Conservation (phyloP, 1,140 invertebrate genomes). For the Zelostemma sp. region DNA sequence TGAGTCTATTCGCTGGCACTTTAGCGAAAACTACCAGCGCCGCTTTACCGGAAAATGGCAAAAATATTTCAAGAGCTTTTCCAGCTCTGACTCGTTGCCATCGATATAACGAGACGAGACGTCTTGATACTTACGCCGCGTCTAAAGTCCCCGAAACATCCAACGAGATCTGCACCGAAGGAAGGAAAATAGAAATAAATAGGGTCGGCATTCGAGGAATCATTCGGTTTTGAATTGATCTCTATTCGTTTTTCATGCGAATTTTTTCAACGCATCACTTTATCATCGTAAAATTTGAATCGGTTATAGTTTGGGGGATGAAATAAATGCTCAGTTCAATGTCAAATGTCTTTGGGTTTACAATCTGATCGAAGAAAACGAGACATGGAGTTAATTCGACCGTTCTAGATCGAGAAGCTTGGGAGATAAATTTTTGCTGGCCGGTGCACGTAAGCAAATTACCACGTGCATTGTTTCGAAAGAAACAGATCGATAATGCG, state of each 20-base stretch:
- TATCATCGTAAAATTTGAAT: no score
- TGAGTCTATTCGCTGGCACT: slow-evolving; percentile 60
- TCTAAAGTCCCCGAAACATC: slow-evolving; percentile 12
- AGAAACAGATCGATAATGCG: slow-evolving; percentile 30
- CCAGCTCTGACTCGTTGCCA: slow-evolving; percentile 25
- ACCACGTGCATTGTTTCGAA: no score
- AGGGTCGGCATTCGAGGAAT: slow-evolving; percentile 20
- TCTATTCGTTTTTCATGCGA: slow-evolving; percentile 28
- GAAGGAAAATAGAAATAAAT: slow-evolving; percentile 54
- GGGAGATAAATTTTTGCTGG: no score
- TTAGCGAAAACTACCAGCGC: slow-evolving; percentile 50
- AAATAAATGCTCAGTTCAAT: no score
- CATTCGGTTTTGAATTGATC: no score
- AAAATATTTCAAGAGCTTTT: slow-evolving; percentile 58
- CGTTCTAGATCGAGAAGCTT: no score
- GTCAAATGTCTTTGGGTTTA: no score
- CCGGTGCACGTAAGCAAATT: no score
- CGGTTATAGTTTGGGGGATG: no score
- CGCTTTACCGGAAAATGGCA: slow-evolving; percentile 61
- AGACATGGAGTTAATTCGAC: no score
- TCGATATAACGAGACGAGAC: slow-evolving; percentile 47
- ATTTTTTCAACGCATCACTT: no score
- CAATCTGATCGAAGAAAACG: no score
- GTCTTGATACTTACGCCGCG: slow-evolving; percentile 1
- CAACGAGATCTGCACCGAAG: slow-evolving; percentile 20